Base-by-base conservation (phyloP, 2,888 invertebrate genomes). In the Synergus laeviventris region DNA sequence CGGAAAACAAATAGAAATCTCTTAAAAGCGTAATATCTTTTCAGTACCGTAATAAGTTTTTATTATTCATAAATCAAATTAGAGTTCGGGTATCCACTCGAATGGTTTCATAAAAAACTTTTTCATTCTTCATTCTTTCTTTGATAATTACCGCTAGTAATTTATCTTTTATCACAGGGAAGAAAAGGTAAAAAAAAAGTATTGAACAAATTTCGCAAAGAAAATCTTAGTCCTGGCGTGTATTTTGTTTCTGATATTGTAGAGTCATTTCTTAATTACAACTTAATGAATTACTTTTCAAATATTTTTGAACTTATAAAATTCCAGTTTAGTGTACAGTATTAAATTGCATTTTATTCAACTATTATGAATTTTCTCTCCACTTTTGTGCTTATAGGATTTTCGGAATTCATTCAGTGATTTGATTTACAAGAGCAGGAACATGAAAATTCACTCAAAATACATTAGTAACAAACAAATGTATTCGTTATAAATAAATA, bases 391-490 rank as follows among this genome's bases (percentile, higher is more conserved):
- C 11, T 18, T 54, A 54, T 24, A 45, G 16, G 4, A n/a, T 49
- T 45, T n/a, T 24, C 49, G 45, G 70, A 49, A 31, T 70, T 70
- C 49, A 70, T 70, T 49, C 31, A n/a, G 49, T 31, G 49, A 70
- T 36, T 31, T 16, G 9, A 24, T 49, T 70, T 49, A 45, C 49
- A 70, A 45, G n/a, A 21, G 9, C 45, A 24, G 49, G 31, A 70
- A 70, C 70, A 70, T 70, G 70, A 70, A 70, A 70, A 70, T 70
- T 49, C 70, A 70, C 70, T 70, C 36, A 70, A 49, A 70, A 70
- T 31, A 49, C 70, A 70, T 70, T 70, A 49, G 70, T n/a, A 70
- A 70, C 24, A 59, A 36, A 54, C 70, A 18, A 70, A 49, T n/a
- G 49, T 70, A 16, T 70, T 49, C 31, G n/a, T 70, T 9, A 66